phyloP scores from a whole-genome alignment of 2,888 invertebrate genomes.

The Euplagia quadripunctaria region DNA sequence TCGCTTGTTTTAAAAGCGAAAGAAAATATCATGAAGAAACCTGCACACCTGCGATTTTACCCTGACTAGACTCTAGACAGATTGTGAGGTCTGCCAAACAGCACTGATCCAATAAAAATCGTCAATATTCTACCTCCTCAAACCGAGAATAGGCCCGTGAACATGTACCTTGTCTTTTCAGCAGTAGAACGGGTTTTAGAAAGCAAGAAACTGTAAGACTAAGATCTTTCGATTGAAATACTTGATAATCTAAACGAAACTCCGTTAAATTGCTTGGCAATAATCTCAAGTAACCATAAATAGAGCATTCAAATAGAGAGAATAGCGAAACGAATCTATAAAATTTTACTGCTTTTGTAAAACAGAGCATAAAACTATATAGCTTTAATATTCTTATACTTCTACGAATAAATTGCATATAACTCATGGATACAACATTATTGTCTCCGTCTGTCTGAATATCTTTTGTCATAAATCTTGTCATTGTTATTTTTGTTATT shows the following conservation, averaged over 20 bases:
- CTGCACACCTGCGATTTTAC: background rate
- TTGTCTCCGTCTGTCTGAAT: background rate
- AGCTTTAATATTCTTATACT: background rate
- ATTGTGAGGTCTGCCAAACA: no score
- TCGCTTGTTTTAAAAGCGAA: background rate
- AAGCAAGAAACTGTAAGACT: no score
- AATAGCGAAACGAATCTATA: background rate
- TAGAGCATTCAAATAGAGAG: background rate
- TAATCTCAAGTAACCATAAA: background rate
- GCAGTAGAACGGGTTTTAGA: no score
- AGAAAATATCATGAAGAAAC: background rate
- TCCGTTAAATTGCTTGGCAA: background rate
- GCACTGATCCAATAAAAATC: no score
- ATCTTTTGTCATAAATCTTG: background rate
- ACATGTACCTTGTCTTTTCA: no score
- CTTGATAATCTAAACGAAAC: background rate
- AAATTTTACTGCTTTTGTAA: background rate
- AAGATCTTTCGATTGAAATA: background rate
- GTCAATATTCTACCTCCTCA: no score
- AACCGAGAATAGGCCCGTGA: no score
- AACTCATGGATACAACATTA: background rate
- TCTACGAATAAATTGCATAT: background rate
- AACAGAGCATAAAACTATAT: background rate
- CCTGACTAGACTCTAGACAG: no score
- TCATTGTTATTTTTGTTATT: background rate